These are phyloP conservation scores for Andrena marginata DNA, from an alignment of 2,888 invertebrate genomes.

Conservation along the genomic window DNA sequence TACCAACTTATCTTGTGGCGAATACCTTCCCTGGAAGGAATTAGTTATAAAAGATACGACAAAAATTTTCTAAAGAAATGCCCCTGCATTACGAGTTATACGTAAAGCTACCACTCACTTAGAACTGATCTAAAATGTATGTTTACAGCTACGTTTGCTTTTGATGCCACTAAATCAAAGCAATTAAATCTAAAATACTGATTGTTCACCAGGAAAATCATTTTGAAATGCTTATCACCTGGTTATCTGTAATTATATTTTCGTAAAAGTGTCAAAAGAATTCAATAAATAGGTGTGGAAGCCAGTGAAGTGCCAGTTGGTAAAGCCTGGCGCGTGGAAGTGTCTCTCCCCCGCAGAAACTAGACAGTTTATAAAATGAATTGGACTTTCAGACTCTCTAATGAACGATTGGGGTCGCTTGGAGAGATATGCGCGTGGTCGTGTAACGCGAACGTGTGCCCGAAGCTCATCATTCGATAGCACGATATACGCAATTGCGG, in stretches of 20 bases:
- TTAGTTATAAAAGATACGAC: too few species aligned
- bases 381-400: constrained; percentile 44
- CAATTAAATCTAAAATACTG: too few species aligned
- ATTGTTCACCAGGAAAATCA: neutral
- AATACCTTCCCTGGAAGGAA: too few species aligned
- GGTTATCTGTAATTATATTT: neutral
- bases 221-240: neutral
- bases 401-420: constrained; percentile 51
- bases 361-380: constrained; percentile 43
- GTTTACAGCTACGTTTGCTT: too few species aligned
- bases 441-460: constrained; percentile 10
- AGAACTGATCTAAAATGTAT: too few species aligned
- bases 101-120: too few species aligned
- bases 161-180: too few species aligned
- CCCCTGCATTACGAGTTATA: too few species aligned
- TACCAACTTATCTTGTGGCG: too few species aligned
- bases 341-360: constrained; percentile 18
- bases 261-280: neutral
- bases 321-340: neutral
- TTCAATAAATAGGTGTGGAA: neutral
- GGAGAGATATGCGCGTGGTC: constrained; percentile 22
- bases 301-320: constrained; percentile 11
- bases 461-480: constrained; percentile 43
- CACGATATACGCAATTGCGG: constrained; percentile 42
- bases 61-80: too few species aligned